Conservation (phyloP, 2,888 invertebrate species). For the Atherix ibis region DNA sequence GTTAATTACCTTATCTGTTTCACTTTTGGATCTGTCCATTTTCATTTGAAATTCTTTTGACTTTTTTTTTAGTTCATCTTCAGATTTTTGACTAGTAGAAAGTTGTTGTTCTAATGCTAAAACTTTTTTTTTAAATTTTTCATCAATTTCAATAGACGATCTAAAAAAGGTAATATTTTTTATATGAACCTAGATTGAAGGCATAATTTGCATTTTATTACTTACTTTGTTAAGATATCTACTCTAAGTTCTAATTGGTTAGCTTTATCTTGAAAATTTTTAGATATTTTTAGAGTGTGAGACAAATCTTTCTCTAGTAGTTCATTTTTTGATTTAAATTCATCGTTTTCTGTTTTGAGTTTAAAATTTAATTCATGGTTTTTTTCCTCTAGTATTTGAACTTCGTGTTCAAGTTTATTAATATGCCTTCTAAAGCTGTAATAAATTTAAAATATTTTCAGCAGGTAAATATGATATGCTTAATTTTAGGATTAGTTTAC, state of each 20-base stretch:
- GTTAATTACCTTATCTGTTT: no score
- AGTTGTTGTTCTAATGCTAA: no score
- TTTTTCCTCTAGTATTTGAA: constrained; percentile 15
- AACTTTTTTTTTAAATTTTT: no score
- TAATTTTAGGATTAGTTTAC: no score
- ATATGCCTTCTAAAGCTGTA: constrained; percentile 13
- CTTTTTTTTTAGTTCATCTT: no score
- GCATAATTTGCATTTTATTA: background rate
- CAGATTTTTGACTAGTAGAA: no score
- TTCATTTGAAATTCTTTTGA: no score
- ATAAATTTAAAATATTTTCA: background rate
- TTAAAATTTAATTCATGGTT: constrained; percentile 16
- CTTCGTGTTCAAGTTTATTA: constrained; percentile 20
- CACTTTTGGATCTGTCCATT: no score
- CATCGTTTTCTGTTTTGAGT: constrained; percentile 27
- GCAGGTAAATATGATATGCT: no score
- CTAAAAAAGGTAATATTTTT: no score
- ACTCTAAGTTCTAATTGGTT: constrained; percentile 38
- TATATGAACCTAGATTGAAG: no score
- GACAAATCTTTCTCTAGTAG: constrained; percentile 55
- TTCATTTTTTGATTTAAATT: constrained; percentile 35
- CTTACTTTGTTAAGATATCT: constrained; percentile 21
- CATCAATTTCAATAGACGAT: no score
- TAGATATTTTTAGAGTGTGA: constrained; percentile 51
- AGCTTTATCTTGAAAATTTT: constrained; percentile 49